Evolutionary conservation across 2,888 invertebrate genomes (phyloP).

Genomic region (Timandra comae): DNA sequence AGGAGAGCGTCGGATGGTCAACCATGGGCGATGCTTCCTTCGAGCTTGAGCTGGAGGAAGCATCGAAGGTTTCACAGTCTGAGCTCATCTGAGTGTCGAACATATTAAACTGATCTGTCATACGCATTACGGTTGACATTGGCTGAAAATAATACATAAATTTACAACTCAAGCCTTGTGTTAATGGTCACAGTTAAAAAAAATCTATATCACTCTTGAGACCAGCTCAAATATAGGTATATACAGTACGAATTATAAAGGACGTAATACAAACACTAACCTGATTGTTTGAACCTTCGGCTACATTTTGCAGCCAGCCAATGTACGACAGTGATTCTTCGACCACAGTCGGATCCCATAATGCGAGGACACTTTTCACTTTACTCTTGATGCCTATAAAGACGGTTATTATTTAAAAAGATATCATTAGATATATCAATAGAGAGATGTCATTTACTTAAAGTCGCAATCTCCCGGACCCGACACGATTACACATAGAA

Average conservation of each 20-base stretch:
- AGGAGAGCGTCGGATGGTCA: slow-evolving; percentile 50
- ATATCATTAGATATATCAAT: too few species aligned
- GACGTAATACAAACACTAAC: too few species aligned
- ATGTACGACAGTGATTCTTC: slow-evolving; percentile 91
- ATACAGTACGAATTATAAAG: too few species aligned
- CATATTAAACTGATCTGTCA: slow-evolving; percentile 85
- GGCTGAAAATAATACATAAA: too few species aligned
- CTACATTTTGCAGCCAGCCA: slow-evolving; percentile 82
- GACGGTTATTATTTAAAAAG: too few species aligned
- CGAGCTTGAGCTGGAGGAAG: slow-evolving; percentile 77
- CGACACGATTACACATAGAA: too few species aligned
- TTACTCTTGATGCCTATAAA: slow-evolving; percentile 66
- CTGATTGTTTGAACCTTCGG: slow-evolving; percentile 40
- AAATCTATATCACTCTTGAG: background rate
- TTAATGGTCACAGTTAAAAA: too few species aligned
- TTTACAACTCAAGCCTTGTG: too few species aligned
- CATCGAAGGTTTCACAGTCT: slow-evolving; percentile 80
- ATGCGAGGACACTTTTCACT: slow-evolving; percentile 85
- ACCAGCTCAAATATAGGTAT: background rate
- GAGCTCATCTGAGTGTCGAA: slow-evolving; percentile 84
- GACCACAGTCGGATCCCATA: slow-evolving; percentile 91
- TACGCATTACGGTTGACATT: slow-evolving; percentile 84
- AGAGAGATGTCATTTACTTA: too few species aligned
- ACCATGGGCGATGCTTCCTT: slow-evolving; percentile 79
- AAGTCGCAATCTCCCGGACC: too few species aligned